phyloP scores from a whole-genome alignment of 2,113 vertebrate genomes.

The Nycticryphes semicollaris region DNA sequence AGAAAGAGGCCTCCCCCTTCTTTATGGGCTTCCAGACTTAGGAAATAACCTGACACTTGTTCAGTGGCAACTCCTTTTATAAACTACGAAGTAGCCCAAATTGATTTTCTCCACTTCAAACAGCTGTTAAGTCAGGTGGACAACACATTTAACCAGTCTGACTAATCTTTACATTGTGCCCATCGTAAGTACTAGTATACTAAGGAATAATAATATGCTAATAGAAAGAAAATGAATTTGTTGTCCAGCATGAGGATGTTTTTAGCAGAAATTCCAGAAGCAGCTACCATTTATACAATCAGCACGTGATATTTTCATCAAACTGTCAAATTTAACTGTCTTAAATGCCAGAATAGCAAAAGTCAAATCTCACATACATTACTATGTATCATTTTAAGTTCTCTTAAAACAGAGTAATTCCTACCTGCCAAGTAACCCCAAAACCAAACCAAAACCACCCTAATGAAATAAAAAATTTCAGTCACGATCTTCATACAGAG shows the following conservation, averaged over 20 bases:
- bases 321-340: not conserved
- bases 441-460: not conserved
- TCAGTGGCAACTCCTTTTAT: not conserved
- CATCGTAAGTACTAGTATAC: not conserved
- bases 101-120: not conserved
- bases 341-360: not conserved
- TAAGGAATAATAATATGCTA: not conserved
- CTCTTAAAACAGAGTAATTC: not conserved
- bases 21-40: not conserved
- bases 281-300: not conserved
- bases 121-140: not conserved
- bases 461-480: not conserved
- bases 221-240: not conserved
- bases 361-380: not conserved
- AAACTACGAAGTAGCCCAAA: not conserved
- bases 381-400: not conserved
- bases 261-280: not conserved
- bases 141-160: not conserved
- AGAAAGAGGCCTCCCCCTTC: not conserved
- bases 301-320: not conserved
- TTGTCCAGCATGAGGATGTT: not conserved
- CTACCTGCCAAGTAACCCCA: fast-evolving
- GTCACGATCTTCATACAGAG: not conserved
- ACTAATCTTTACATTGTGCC: not conserved
- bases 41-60: not conserved